These are phyloP conservation scores for Neoascia interrupta DNA, from an alignment of 2,888 invertebrate genomes.

Conservation along the genomic window DNA sequence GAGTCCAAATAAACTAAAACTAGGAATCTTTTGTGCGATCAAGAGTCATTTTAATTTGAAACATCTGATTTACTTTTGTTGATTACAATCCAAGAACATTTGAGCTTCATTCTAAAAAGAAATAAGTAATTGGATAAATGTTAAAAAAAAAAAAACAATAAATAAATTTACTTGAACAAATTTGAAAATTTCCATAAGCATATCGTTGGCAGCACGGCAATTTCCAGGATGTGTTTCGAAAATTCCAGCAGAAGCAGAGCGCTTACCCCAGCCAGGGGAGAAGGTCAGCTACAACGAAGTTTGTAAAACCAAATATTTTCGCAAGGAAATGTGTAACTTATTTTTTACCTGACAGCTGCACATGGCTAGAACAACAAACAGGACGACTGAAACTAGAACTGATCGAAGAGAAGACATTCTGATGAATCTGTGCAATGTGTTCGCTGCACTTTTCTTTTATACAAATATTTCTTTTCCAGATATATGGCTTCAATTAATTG, in stretches of 20 bases:
- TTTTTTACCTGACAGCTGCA: constrained; percentile 49
- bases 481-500: constrained; percentile 63
- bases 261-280: constrained; percentile 71
- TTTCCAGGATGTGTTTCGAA: constrained; percentile 70
- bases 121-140: background rate
- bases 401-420: constrained; percentile 57
- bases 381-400: constrained; percentile 41
- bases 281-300: constrained; percentile 67
- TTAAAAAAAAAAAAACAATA: background rate
- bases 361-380: constrained; percentile 44
- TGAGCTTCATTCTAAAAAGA: constrained; percentile 66
- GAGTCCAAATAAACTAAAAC: background rate
- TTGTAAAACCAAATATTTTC: background rate
- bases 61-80: constrained; percentile 56
- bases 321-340: background rate
- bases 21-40: constrained; percentile 16
- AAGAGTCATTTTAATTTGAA: constrained; percentile 5
- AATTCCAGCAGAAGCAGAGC: constrained; percentile 41
- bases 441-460: constrained; percentile 46
- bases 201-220: constrained; percentile 77
- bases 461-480: background rate
- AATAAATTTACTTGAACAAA: constrained; percentile 74
- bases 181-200: constrained; percentile 77
- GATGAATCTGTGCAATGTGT: constrained; percentile 36
- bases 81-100: constrained; percentile 69